Conservation (phyloP, 2,797 vertebrate genomes). For the Salarias fasciatus region DNA sequence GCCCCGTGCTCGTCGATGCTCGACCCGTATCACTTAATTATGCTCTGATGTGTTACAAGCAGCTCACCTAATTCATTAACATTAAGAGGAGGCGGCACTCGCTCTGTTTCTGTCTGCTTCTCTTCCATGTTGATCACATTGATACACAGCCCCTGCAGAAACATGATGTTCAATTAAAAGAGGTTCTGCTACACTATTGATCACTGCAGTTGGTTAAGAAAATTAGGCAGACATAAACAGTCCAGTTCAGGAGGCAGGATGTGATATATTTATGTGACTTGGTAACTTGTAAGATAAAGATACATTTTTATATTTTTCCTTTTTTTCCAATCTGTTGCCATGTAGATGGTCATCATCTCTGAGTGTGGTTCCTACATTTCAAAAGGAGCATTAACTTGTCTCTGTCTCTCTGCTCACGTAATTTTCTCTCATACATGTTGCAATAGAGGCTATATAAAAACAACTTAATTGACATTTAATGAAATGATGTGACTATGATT, state of each 20-base stretch:
- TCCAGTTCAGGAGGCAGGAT: slow-evolving; percentile 20
- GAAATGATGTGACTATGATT: no score
- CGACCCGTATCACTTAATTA: slow-evolving; percentile 78
- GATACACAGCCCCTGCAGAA: slow-evolving; percentile 48
- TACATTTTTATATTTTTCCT: not conserved
- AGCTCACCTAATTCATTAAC: slow-evolving; percentile 58
- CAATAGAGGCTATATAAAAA: no score
- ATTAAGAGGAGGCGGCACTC: slow-evolving; percentile 35
- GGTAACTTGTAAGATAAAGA: slow-evolving; percentile 9
- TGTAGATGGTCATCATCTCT: no score
- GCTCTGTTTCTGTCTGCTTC: slow-evolving; percentile 25
- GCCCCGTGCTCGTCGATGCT: slow-evolving; percentile 57
- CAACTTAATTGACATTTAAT: no score
- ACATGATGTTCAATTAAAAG: slow-evolving; percentile 61
- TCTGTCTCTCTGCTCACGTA: no score
- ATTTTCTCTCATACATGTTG: no score
- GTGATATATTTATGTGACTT: slow-evolving; percentile 14
- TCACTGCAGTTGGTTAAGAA: slow-evolving; percentile 49
- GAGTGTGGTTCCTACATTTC: no score
- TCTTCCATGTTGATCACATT: slow-evolving; percentile 36
- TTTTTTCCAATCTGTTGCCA: slow-evolving; percentile 23
- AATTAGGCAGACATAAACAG: slow-evolving; percentile 35
- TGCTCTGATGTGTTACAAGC: slow-evolving; percentile 63
- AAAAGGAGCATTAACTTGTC: no score
- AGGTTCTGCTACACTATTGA: slow-evolving; percentile 39